Base-by-base conservation (phyloP, 2,797 vertebrate genomes). In the Sebastes wilsoni region DNA sequence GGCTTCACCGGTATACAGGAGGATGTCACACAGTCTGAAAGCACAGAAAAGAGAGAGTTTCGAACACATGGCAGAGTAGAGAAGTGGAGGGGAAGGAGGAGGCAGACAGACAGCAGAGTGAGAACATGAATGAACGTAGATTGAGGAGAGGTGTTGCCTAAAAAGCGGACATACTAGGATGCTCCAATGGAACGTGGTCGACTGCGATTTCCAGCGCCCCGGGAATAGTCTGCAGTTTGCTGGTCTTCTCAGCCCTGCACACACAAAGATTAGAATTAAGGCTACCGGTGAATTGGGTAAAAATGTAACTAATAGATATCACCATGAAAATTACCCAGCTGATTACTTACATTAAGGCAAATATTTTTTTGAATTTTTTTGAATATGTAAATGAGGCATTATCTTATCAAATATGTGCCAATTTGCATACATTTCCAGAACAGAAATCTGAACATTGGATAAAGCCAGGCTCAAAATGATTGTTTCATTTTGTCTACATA, bases 141-240 rank as follows among this genome's bases (percentile, higher is more conserved):
- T n/a, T 52, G 36, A 71, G 22, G 12, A 23, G 46, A 55, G 16
- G n/a, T 11, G 3, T n/a, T 25, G 56, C 12, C 5, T 27, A 13
- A 34, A 75, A n/a, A 38, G 42, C 1, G 2, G 54, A 93, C 97
- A 20, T 97, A 99, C 99, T 99, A 79, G 97, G 97, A 89, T 97
- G 97, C 77, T 99, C 99, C 96, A 99, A 85, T 70, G 98, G 99
- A 77, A 98, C 87, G 82, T 96, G 96, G 85, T 99, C 98, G 52
- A 99, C 95, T 4, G 93, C 73, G 52, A 99, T 95, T 84, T 99
- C 98, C 90, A 99, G 94, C 62, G 90, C 96, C 80, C 99, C 99
- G 3, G 98, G 99, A 68, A 99, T 97, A 66, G 94, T 98, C 93
- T 99, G 99, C 75, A 97, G 95, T 94, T 99, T 99, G 93, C 97